Evolutionary conservation across 2,113 vertebrate genomes (phyloP).

Genomic region (Erpornis zantholeuca): DNA sequence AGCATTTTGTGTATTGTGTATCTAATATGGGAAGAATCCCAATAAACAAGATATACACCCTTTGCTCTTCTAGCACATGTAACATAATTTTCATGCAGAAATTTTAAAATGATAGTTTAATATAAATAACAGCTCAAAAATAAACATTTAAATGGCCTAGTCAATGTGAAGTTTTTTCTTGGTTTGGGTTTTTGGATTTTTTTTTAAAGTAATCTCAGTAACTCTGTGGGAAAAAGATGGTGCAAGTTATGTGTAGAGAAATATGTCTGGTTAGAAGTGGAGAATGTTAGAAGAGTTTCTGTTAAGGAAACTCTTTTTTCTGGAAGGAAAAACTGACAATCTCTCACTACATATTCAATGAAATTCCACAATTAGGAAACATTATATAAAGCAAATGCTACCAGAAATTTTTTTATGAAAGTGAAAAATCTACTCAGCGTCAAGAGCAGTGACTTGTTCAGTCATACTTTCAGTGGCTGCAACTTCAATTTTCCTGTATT

Average conservation of each 20-base stretch:
- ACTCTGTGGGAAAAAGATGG: background rate
- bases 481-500: constrained; percentile 23
- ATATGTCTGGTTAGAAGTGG: background rate
- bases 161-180: background rate
- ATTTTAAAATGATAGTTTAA: background rate
- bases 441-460: background rate
- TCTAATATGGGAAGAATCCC: background rate
- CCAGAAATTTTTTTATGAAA: background rate
- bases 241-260: background rate
- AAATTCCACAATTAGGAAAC: background rate
- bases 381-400: background rate
- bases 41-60: background rate
- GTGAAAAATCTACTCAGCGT: background rate
- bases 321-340: background rate
- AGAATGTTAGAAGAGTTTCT: background rate
- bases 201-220: background rate
- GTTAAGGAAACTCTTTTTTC: too few relatives aligned
- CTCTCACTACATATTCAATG: background rate
- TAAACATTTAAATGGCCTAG: background rate
- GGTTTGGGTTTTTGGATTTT: background rate
- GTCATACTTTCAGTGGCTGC: constrained; percentile 21
- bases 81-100: background rate
- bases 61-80: background rate
- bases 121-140: background rate
- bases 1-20: background rate